Conservation (phyloP, 30 jellyfish, hydroid and myxozoan species). For the Rhopilema esculentum region DNA sequence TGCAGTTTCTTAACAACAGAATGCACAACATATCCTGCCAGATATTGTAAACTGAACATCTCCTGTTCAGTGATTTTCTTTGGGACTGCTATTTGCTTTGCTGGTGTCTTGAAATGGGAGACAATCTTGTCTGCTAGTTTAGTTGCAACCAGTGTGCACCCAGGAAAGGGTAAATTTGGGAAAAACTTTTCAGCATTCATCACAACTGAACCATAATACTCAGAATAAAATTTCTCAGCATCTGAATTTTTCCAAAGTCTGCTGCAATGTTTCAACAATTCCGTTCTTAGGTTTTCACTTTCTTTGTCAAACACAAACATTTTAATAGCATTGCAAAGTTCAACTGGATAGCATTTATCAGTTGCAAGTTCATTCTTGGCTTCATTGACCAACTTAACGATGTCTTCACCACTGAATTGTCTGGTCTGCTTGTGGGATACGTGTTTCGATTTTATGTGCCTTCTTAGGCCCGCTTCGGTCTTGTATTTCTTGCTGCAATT, state of each 20-base stretch:
- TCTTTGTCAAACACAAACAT: too few species aligned
- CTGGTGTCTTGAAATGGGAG: background rate
- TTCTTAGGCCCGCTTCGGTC: slow-evolving; percentile 48
- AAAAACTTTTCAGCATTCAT: too few species aligned
- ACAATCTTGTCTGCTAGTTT: too few species aligned
- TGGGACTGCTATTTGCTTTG: slow-evolving; percentile 36
- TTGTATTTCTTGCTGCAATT: slow-evolving; percentile 28
- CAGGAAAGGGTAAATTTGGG: too few species aligned
- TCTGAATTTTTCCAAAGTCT: too few species aligned
- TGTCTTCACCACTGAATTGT: slow-evolving; percentile 9
- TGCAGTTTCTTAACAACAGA: slow-evolving; percentile 43
- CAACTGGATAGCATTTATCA: slow-evolving; percentile 23
- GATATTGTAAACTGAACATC: slow-evolving; percentile 21
- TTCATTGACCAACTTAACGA: slow-evolving; percentile 2
- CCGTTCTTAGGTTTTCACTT: too few species aligned
- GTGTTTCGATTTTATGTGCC: slow-evolving; percentile 34
- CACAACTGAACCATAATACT: too few species aligned
- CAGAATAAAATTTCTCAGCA: too few species aligned
- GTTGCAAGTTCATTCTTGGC: slow-evolving; percentile 33
- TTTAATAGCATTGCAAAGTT: background rate
- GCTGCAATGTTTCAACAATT: too few species aligned
- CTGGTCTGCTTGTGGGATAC: slow-evolving; percentile 1
- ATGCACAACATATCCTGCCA: slow-evolving; percentile 55
- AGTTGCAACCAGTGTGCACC: too few species aligned
- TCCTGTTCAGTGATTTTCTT: slow-evolving; percentile 38